Percentiles rank a stretch among this genome's conserved stretches.
phyloP scores from a whole-genome alignment of 2,797 vertebrate species.

The Malacoraja senta region DNA sequence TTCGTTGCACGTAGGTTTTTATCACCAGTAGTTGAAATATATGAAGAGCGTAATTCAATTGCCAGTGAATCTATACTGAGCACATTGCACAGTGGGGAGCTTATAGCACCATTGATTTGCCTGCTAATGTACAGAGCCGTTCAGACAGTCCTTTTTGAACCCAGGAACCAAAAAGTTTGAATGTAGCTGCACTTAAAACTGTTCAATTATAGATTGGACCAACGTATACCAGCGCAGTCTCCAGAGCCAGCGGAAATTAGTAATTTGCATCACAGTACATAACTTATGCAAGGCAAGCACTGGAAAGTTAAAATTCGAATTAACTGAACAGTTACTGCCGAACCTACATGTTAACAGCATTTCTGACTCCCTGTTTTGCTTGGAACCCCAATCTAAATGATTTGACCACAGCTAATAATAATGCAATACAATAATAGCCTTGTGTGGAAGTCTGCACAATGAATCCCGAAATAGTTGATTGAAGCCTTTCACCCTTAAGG shows the following conservation, averaged over 20 bases:
- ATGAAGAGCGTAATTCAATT: slow-evolving; percentile 30
- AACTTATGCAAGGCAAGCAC: not conserved
- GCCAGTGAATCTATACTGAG: slow-evolving; percentile 33
- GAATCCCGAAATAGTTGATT: slow-evolving; percentile 38
- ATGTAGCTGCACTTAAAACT: not conserved
- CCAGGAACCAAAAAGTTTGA: not conserved
- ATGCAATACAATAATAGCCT: slow-evolving; percentile 32
- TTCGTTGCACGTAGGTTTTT: slow-evolving; percentile 14
- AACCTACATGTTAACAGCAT: not conserved
- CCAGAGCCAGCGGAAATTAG: not conserved
- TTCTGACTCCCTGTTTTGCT: not conserved
- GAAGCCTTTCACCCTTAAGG: slow-evolving; percentile 38
- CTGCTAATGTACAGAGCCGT: slow-evolving; percentile 11
- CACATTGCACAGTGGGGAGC: slow-evolving; percentile 20
- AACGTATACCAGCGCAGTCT: not conserved
- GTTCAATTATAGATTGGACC: not conserved
- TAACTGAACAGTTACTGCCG: not conserved
- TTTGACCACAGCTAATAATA: slow-evolving; percentile 17
- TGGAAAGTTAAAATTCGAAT: not conserved
- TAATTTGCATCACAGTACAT: not conserved
- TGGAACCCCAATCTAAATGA: slow-evolving; percentile 13
- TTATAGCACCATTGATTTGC: slow-evolving; percentile 31
- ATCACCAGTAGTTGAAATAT: slow-evolving; percentile 26
- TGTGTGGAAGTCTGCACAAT: slow-evolving; percentile 31
- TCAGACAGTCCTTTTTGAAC: not conserved